Conservation (phyloP, 1,140 invertebrate species). For the Papilio aristodemus region DNA sequence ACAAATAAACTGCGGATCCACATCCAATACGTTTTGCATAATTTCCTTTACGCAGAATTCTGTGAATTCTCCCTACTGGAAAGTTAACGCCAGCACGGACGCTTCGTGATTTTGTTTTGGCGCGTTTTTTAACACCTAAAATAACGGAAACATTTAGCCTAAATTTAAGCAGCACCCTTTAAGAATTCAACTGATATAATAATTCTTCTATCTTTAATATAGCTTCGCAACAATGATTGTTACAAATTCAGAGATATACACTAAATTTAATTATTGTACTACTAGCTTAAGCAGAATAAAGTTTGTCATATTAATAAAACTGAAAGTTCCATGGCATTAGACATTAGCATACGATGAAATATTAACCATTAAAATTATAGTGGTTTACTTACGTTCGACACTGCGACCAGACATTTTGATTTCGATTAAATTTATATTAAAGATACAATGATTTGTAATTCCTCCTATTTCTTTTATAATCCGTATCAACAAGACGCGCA, state of each 20-base stretch:
- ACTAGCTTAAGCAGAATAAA: no score
- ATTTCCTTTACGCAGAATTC: slow-evolving; percentile 83
- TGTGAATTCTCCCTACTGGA: slow-evolving; percentile 83
- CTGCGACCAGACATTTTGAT: slow-evolving; percentile 35
- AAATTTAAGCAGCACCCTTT: background rate
- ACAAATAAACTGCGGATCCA: slow-evolving; percentile 84
- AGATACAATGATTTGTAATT: background rate
- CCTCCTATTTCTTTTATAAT: background rate
- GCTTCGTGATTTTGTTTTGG: slow-evolving; percentile 42
- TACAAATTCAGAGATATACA: no score
- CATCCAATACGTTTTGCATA: slow-evolving; percentile 84
- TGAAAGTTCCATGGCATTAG: no score
- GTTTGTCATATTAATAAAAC: no score
- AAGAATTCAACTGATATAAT: no score
- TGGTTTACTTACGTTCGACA: slow-evolving; percentile 18
- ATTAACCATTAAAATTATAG: no score
- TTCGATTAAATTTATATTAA: background rate
- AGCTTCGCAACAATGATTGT: no score
- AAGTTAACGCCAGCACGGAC: slow-evolving; percentile 85
- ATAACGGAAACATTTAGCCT: background rate
- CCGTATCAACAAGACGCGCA: background rate
- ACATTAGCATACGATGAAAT: no score
- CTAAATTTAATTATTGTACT: no score
- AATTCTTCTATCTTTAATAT: no score
- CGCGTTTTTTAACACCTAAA: slow-evolving; percentile 33